Base-by-base conservation (phyloP, 64 coral and sea anemone species). In the Anthopleura sola region DNA sequence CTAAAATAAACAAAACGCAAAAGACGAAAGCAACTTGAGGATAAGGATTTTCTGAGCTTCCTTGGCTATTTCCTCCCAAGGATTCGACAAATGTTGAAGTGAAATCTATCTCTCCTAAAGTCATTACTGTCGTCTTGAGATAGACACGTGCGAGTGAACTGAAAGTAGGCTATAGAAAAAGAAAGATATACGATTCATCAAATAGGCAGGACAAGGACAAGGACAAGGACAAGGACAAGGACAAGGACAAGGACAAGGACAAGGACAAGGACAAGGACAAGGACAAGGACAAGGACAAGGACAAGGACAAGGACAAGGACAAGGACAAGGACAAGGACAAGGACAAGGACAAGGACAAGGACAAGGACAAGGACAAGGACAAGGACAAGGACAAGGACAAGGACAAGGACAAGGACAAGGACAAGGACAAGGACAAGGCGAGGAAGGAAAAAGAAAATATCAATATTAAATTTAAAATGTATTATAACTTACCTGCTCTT, bases 71-170 rank as follows among this genome's bases (percentile, higher is more conserved):
- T 79, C 24, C 39, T 6, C 19, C 19, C 15, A 87, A 64, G 18
- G 85, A 49, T 32, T 91, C 86, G 13, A 95, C 69, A 62, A 95
- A 95, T 11, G 85, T 75, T 8, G 82, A 68, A 29, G 85, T 55
- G 74, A 87, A 95, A 8, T 95, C 93, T 14, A 91, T 80, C 86
- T 95, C 93, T 5, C 93, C 93, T 10, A 88, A 51, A 74, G 64
- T 75, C 93, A 95, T 95, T 28, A 85, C 86, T 2, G 77, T 23
- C 6, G 86, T 88, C 75, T 91, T 91, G 0, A 86, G 75, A 75
- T 85, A 29, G 5, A 89, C 79, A 19, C 32, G 26, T 19, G 15
- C 85, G 29, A 95, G 0, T 23, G 31, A 48, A 16, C 53, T 40
- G 82, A 95, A 95, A 9, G 93, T 28, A 1, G 84, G 74, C 93